A percentile compares a stretch with the other conserved stretches of the same genome.
Evolutionary conservation across 2,797 vertebrate genomes (phyloP).

Genomic region (Fratercula arctica): DNA sequence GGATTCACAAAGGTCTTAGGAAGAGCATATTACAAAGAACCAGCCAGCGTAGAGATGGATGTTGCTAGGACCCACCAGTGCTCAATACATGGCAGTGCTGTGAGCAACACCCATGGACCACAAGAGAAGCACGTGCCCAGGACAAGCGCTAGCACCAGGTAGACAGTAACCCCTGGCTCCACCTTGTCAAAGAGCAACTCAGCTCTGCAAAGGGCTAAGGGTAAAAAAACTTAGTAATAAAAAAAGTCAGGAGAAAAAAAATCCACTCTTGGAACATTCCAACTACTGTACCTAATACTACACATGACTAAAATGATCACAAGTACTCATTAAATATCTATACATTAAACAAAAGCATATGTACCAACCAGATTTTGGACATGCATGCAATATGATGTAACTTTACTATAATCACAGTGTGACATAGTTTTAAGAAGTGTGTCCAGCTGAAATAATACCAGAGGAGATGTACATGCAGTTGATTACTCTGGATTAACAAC

Average conservation of each 20-base stretch:
- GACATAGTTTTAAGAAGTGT: not conserved
- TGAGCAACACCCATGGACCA: rapidly evolving
- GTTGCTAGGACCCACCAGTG: not conserved
- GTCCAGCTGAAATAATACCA: not conserved
- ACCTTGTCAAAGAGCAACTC: not conserved
- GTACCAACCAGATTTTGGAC: not conserved
- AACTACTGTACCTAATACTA: not conserved
- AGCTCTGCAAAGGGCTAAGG: not conserved
- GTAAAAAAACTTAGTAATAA: not conserved
- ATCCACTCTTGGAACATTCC: not conserved
- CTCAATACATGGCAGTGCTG: rapidly evolving
- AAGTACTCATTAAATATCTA: not conserved
- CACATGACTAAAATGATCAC: not conserved
- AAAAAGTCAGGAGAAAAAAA: not conserved
- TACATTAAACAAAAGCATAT: not conserved
- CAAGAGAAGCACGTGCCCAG: not conserved
- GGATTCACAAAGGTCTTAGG: not conserved
- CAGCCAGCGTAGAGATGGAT: rapidly evolving
- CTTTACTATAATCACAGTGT: not conserved
- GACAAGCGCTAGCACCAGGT: not conserved
- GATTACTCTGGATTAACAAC: not conserved
- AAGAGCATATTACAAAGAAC: not conserved
- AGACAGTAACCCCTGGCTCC: not conserved
- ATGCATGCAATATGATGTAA: not conserved
- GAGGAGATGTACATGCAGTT: not conserved